Evolutionary conservation across 2,797 vertebrate species (phyloP).

Genomic region (Sarcophilus harrisii): DNA sequence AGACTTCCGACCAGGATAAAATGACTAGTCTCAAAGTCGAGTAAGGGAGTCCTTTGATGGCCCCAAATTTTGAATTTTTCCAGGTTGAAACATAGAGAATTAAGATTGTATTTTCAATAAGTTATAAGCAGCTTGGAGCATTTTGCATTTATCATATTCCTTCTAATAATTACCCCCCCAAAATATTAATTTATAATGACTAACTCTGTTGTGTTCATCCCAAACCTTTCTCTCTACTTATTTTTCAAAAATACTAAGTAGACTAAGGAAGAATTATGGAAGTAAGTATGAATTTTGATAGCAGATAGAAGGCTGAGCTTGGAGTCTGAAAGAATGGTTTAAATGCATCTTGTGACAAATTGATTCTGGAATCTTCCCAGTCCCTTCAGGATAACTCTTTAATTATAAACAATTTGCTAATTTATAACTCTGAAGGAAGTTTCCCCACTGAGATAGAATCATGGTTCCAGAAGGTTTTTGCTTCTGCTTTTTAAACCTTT

Average conservation of each 20-base stretch:
- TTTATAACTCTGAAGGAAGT: not conserved
- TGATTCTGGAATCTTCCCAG: not conserved
- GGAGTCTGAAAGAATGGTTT: not conserved
- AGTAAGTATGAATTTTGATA: not conserved
- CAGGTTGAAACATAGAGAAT: not conserved
- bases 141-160: not conserved
- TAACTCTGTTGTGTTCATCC: not conserved
- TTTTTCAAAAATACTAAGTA: not conserved
- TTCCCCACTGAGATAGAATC: not conserved
- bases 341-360: not conserved
- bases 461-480: not conserved
- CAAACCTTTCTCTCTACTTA: not conserved
- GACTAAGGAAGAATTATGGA: not conserved
- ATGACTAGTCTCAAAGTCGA: not conserved
- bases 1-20: not conserved
- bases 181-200: not conserved
- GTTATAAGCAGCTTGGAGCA: not conserved
- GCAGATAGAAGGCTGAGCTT: not conserved
- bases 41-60: not conserved
- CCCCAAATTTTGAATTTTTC: not conserved
- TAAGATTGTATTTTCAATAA: not conserved
- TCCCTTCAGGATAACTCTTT: not conserved
- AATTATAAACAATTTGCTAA: not conserved
- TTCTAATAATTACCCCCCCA: not conserved
- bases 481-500: not conserved